Base-by-base conservation (phyloP, 2,113 vertebrate genomes). In the Oreochromis aureus region DNA sequence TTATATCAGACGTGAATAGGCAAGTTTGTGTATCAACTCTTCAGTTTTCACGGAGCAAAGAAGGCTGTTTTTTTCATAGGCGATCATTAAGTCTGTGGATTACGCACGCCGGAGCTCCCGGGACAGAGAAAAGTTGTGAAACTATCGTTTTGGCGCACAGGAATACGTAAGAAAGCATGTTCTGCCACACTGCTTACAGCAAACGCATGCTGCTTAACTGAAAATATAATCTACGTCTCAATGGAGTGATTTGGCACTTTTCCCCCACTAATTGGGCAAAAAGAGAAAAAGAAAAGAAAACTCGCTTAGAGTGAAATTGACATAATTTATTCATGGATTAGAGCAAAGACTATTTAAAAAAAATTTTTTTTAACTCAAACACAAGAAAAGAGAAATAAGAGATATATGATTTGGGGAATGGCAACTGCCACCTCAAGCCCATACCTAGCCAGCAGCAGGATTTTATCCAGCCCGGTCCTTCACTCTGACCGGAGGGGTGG, bases 341-440 rank as follows among this genome's bases (percentile, higher is more conserved):
- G 90, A 89, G 53, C n/a, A 90, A 90, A 44, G 92, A 91, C 92
- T 91, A 66, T 66, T 66, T 13, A 1, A 66, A 8, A 3, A 3
- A 1, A 3, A 7, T 7, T 9, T 34, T 34, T 10, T 16, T 16
- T 16, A 30, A 30, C 32, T 41, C 82, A 56, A 93, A 71, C 79
- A 88, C 30, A 87, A 87, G 76, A 91, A 89, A 86, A 92, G 11
- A 90, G 46, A 92, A 46, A 85, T 80, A 84, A 66, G n/a, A 91
- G 63, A 87, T 94, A 84, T 90, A 96, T 96, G 96, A 93, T 96
- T 91, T 96, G 93, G 95, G 96, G 96, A 83, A 98, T 98, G 98
- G 97, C 98, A 94, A 97, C 98, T 84, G 98, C 97, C 91, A 97
- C 97, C 91, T 98, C 98, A 81, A 98, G 98, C 95, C 98, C 98